Evolutionary conservation across 1,140 invertebrate species (phyloP).

Genomic region (Drosophila navojoa): DNA sequence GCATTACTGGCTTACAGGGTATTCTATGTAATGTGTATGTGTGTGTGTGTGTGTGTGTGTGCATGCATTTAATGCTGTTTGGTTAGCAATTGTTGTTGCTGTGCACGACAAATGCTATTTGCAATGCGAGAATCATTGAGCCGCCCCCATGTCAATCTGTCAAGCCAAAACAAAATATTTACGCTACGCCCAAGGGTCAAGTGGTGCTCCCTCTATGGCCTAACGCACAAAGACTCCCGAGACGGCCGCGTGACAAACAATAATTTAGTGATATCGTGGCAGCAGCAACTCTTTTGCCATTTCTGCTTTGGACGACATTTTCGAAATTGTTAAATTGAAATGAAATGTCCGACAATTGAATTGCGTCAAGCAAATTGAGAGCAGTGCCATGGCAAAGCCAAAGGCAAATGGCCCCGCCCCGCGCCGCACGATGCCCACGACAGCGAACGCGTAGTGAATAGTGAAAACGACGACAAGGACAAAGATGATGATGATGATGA

Average conservation of each 20-base stretch:
- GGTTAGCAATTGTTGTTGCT: too few relatives aligned
- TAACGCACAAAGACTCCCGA: neutral
- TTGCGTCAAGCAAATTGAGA: conserved; percentile 63
- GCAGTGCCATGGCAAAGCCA: conserved; percentile 28
- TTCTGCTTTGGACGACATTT: conserved; percentile 41
- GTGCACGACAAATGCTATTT: conserved; percentile 28
- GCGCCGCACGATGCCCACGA: too few relatives aligned
- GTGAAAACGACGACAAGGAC: neutral
- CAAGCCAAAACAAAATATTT: conserved; percentile 41
- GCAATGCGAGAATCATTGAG: neutral
- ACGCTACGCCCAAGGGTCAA: conserved; percentile 7
- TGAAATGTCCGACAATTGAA: conserved; percentile 79
- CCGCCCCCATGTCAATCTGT: conserved; percentile 3
- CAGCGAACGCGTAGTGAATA: too few relatives aligned
- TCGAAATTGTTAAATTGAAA: conserved; percentile 79
- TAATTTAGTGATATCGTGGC: conserved; percentile 40
- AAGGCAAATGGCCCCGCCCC: conserved; percentile 17
- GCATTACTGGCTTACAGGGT: neutral
- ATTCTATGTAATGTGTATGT: neutral
- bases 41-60: neutral
- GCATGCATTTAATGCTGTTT: neutral
- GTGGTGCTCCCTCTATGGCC: neutral
- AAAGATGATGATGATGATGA: conserved; percentile 4
- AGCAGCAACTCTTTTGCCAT: neutral
- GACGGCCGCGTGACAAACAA: conserved; percentile 42